A percentile compares a stretch with the other conserved stretches of the same genome.
Evolutionary conservation across 2,113 vertebrate species (phyloP).

Genomic region (Eudyptes chrysolophus): DNA sequence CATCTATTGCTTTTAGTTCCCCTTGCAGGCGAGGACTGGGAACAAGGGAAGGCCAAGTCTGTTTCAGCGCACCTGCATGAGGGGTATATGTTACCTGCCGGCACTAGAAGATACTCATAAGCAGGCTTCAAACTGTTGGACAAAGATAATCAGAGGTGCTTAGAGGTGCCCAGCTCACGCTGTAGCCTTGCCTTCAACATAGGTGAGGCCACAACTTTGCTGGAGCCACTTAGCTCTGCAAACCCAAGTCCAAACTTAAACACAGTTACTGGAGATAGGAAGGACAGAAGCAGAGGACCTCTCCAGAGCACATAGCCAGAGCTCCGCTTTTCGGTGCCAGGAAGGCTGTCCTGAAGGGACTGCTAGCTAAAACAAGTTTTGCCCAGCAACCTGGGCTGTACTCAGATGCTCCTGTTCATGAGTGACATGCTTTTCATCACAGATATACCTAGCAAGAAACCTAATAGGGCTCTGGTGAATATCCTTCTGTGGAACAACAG

Average conservation of each 20-base stretch:
- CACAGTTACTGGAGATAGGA: background rate
- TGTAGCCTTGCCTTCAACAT: background rate
- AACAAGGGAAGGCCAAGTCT: background rate
- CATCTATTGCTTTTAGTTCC: background rate
- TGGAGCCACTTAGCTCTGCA: background rate
- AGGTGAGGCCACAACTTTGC: background rate
- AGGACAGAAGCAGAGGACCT: background rate
- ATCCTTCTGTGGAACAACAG: background rate
- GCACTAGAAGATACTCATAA: background rate
- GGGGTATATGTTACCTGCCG: background rate
- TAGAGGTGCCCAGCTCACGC: background rate
- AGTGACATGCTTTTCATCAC: background rate
- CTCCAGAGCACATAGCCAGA: background rate
- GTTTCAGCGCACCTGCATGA: background rate
- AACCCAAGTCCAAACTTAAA: background rate
- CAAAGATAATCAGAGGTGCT: background rate
- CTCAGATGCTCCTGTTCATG: background rate
- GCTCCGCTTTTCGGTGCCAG: background rate
- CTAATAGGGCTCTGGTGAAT: background rate
- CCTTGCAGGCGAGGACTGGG: background rate
- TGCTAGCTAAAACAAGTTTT: background rate
- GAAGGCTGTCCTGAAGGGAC: background rate
- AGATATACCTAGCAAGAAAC: background rate
- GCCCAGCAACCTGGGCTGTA: background rate
- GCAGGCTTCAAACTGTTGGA: background rate